A percentile compares a stretch with the other conserved stretches of the same genome.
These are phyloP conservation scores for Rhegmatorhina hoffmannsi DNA, from an alignment of 2,113 vertebrate genomes.

Conservation along the genomic window DNA sequence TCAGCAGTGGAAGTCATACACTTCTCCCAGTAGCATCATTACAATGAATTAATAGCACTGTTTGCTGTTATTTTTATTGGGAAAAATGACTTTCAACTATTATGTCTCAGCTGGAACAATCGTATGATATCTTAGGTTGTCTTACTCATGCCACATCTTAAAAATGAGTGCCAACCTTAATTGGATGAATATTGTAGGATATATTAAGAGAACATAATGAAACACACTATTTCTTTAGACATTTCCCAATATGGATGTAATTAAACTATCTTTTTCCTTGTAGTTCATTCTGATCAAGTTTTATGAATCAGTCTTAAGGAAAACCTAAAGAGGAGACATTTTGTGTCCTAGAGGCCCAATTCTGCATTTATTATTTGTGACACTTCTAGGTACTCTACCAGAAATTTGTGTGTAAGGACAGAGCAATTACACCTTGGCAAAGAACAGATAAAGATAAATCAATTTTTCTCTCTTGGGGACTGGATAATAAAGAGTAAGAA, in stretches of 20 bases:
- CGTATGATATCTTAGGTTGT: constrained; percentile 12
- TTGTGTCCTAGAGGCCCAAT: neutral
- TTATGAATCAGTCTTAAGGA: neutral
- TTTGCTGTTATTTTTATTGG: constrained; percentile 45
- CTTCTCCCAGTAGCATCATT: constrained; percentile 32
- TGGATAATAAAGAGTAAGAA: neutral
- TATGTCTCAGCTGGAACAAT: constrained; percentile 41
- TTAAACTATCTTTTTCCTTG: constrained; percentile 1
- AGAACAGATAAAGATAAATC: neutral
- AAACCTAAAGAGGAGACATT: neutral
- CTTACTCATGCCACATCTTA: constrained; percentile 26
- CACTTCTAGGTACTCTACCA: neutral
- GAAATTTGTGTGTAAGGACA: neutral
- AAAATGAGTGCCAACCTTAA: constrained; percentile 49
- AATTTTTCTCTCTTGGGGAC: neutral
- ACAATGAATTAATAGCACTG: constrained; percentile 43
- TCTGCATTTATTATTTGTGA: neutral
- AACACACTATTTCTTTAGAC: constrained; percentile 30
- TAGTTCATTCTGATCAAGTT: constrained; percentile 11
- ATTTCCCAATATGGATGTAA: constrained; percentile 1
- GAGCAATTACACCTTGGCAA: neutral
- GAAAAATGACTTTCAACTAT: constrained; percentile 46
- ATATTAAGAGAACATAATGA: constrained; percentile 28
- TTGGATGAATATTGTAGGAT: constrained; percentile 24
- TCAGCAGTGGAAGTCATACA: constrained; percentile 14